Conservation (phyloP, 2,888 invertebrate genomes). For the Andricus curvator region DNA sequence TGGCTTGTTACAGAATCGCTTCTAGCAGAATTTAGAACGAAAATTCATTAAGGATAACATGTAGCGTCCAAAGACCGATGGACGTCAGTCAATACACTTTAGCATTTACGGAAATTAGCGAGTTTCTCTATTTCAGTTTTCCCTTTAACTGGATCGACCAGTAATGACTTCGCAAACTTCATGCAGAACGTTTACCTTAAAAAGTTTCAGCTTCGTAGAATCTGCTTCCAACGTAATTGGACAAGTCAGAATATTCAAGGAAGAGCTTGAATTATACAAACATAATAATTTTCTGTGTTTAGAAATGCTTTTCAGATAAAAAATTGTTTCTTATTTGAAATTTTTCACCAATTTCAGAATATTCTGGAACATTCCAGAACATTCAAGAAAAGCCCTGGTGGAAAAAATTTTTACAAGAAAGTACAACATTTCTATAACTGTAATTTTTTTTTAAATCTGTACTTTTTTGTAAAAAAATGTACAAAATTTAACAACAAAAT, state of each 20-base stretch:
- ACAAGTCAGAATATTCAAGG: conserved; percentile 13
- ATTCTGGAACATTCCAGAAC: too few species aligned
- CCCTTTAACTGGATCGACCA: conserved; percentile 2
- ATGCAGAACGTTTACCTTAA: neutral
- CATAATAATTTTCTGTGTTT: neutral
- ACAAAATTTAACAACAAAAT: too few species aligned
- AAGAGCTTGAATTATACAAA: neutral
- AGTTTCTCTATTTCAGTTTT: conserved; percentile 21
- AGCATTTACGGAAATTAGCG: conserved; percentile 24
- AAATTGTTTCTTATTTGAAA: too few species aligned
- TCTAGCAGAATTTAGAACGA: conserved; percentile 47
- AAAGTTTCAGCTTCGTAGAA: conserved; percentile 16
- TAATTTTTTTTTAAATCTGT: too few species aligned
- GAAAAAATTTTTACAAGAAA: too few species aligned
- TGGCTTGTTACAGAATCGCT: too few species aligned
- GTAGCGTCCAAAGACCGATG: neutral
- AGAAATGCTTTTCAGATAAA: too few species aligned
- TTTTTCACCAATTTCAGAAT: too few species aligned
- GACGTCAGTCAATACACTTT: neutral
- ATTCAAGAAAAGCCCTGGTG: too few species aligned
- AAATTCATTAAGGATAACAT: neutral
- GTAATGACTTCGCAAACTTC: conserved; percentile 29
- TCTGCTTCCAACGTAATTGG: conserved; percentile 26
- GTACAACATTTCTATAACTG: too few species aligned
- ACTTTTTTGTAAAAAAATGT: too few species aligned